Conservation (phyloP, 2,888 invertebrate species). For the Colostygia pectinataria region DNA sequence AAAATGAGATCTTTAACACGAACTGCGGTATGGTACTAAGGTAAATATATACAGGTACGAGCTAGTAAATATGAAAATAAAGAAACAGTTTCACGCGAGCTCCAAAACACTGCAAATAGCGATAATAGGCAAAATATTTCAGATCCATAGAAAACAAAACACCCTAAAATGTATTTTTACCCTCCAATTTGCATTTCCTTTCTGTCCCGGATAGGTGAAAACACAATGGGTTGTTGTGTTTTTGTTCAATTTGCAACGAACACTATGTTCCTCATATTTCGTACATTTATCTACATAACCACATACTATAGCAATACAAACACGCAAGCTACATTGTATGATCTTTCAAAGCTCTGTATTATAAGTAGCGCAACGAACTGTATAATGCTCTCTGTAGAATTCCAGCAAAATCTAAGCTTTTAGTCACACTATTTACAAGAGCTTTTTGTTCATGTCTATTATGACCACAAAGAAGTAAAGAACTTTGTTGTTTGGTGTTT, state of each 20-base stretch:
- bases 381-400: conserved; percentile 1
- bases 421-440: background rate
- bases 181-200: conserved; percentile 10
- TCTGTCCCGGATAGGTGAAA: conserved; percentile 4
- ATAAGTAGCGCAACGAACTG: too few relatives aligned
- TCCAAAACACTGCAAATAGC: conserved; percentile 2
- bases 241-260: conserved; percentile 17
- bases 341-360: too few relatives aligned
- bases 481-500: too few relatives aligned
- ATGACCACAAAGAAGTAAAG: too few relatives aligned
- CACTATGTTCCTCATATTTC: too few relatives aligned
- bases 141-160: conserved; percentile 7
- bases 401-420: background rate
- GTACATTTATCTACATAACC: too few relatives aligned
- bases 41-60: too few relatives aligned
- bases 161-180: conserved; percentile 6
- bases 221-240: conserved; percentile 17
- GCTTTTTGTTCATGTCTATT: too few relatives aligned
- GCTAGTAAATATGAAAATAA: background rate
- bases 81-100: background rate
- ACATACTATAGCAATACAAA: too few relatives aligned
- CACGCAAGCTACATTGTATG: conserved; percentile 8
- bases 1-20: too few relatives aligned
- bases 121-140: conserved; percentile 6
- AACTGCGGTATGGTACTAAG: too few relatives aligned